Evolutionary conservation across 2,113 vertebrate genomes (phyloP).

Genomic region (Chroicocephalus ridibundus): DNA sequence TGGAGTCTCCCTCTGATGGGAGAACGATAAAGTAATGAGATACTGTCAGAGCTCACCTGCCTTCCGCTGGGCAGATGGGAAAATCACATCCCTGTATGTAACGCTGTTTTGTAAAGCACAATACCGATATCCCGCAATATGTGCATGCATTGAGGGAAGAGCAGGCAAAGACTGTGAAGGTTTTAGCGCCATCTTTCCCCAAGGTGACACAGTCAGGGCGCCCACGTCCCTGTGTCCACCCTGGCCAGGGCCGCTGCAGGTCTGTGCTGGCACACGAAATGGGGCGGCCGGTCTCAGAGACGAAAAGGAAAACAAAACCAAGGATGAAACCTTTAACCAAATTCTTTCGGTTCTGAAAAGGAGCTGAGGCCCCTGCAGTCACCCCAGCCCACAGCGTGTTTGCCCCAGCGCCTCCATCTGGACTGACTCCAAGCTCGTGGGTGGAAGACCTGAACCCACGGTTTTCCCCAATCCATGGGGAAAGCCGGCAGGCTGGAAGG

Average conservation of each 20-base stretch:
- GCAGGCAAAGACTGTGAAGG: not conserved
- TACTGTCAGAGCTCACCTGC: not conserved
- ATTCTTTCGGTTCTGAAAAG: not conserved
- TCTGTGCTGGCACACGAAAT: not conserved
- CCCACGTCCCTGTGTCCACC: not conserved
- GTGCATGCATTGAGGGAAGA: not conserved
- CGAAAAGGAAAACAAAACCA: not conserved
- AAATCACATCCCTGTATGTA: not conserved
- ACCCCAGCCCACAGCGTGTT: not conserved
- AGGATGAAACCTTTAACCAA: not conserved
- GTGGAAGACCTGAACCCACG: not conserved
- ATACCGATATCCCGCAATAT: fast-evolving
- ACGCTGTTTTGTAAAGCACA: not conserved
- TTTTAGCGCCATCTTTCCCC: not conserved
- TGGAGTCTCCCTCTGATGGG: not conserved
- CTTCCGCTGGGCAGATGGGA: not conserved
- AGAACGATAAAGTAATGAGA: not conserved
- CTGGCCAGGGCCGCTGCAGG: no score
- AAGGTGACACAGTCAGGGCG: not conserved
- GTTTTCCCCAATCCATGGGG: fast-evolving
- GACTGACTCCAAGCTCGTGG: not conserved
- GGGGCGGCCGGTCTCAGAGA: fast-evolving
- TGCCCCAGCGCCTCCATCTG: not conserved
- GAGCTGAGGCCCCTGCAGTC: not conserved
- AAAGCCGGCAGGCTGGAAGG: not conserved